Conservation (phyloP, 1,140 invertebrate species). For the Psilanteris sp. region DNA sequence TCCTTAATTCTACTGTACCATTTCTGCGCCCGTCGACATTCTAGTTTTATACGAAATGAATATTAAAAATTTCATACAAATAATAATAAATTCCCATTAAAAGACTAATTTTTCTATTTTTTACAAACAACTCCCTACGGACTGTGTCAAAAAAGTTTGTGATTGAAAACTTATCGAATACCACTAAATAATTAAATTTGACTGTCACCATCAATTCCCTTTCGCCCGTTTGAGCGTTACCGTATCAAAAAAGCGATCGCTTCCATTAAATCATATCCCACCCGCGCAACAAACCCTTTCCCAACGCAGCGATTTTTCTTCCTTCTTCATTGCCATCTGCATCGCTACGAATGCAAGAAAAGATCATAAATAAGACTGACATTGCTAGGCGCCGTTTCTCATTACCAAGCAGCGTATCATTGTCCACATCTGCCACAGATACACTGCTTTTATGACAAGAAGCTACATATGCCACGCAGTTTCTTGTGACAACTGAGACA, state of each 20-base stretch:
- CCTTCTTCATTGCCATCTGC: slow-evolving; percentile 27
- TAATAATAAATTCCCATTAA: no score
- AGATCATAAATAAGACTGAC: slow-evolving; percentile 53
- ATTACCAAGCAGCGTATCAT: slow-evolving; percentile 43
- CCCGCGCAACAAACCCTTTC: slow-evolving; percentile 20
- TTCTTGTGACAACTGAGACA: slow-evolving; percentile 37
- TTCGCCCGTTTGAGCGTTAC: slow-evolving; percentile 1
- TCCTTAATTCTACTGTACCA: no score
- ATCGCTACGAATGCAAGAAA: slow-evolving; percentile 31
- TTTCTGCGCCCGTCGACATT: no score
- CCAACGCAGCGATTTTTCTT: slow-evolving; percentile 38
- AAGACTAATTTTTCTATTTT: background rate
- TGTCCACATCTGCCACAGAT: slow-evolving; percentile 48
- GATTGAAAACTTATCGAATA: slow-evolving; percentile 37
- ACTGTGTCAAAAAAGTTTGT: slow-evolving; percentile 8
- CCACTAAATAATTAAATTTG: slow-evolving; percentile 37
- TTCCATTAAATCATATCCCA: slow-evolving; percentile 21
- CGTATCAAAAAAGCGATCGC: slow-evolving; percentile 31
- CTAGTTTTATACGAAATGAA: no score
- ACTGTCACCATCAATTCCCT: slow-evolving; percentile 25
- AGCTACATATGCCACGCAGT: slow-evolving; percentile 31
- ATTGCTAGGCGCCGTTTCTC: slow-evolving; percentile 38
- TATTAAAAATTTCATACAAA: no score
- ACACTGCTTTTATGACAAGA: slow-evolving; percentile 34
- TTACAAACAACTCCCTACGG: slow-evolving; percentile 8